Evolutionary conservation across 2,888 invertebrate genomes (phyloP), one percentile per base, ranked within the genome.

Genomic region (Agriotes lineatus): DNA sequence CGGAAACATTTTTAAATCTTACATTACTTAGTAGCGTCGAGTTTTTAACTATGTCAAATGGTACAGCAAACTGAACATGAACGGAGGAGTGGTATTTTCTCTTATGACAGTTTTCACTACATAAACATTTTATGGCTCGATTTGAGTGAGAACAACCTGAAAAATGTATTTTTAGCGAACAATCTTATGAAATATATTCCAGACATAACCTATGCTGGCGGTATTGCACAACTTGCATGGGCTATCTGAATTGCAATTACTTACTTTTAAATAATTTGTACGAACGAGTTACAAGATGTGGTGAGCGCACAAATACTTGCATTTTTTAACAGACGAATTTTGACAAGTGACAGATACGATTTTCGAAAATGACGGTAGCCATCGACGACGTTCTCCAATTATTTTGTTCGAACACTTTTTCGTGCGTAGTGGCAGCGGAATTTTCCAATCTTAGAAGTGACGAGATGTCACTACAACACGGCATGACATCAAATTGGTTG

Each of bases 241-340:
- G 12, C 6, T 48, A 22, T 10, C 10, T 1, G n/a, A 22, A 33
- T 7, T 10, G 6, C 5, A 37, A 52, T 22, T 72, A 78, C 79
- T 79, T 74, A 80, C 79, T 74, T 74, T 77, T 77, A 42, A 77
- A 57, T 50, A 78, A 70, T 67, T 75, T 76, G 45, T 75, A 78
- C 69, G 75, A 77, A 69, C 76, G 77, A 65, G 77, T 75, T 71
- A 75, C 71, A 54, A 80, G 67, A 62, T 77, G 75, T 33, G 77
- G 71, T 60, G 78, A 77, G 69, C 81, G 76, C 59, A 81, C 70
- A 64, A 80, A 71, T 45, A 79, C 76, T 71, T 80, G 80, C 82
- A 82, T 82, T 75, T 77, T 79, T 56, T 48, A 52, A 68, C 64
- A 62, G 54, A 22, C 48, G 18, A 62, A 70, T 65, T 70, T 67